A percentile compares a stretch with the other conserved stretches of the same genome.
Conservation (phyloP, 2,113 vertebrate genomes). For the Charina bottae region DNA sequence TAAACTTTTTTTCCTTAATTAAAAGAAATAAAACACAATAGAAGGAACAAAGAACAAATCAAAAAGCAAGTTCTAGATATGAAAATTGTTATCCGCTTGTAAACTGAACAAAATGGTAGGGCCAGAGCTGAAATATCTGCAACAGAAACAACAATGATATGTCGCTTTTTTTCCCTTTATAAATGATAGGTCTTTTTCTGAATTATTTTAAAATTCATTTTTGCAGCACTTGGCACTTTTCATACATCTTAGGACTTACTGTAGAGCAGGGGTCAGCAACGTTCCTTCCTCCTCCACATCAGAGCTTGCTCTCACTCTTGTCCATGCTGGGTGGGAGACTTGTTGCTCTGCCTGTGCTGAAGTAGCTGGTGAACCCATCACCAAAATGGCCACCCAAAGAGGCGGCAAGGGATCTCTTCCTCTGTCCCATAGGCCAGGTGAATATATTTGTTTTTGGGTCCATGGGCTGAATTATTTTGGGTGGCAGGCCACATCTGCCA, state of each 20-base stretch:
- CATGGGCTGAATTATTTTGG: background rate
- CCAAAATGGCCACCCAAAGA: background rate
- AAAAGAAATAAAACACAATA: conserved; percentile 1
- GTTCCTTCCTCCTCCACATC: background rate
- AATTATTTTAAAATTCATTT: background rate
- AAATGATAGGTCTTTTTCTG: background rate
- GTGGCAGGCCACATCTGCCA: background rate
- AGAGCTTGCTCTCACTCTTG: background rate
- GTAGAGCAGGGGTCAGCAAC: background rate
- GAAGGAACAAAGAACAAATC: background rate
- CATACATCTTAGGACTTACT: background rate
- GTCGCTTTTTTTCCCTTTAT: background rate
- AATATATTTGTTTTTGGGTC: background rate
- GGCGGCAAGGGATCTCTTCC: background rate
- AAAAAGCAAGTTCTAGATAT: background rate
- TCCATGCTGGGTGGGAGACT: too few species aligned
- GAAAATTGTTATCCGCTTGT: background rate
- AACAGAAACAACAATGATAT: background rate
- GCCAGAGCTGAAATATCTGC: background rate
- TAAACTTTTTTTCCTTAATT: background rate
- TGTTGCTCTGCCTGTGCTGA: too few species aligned
- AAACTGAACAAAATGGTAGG: background rate
- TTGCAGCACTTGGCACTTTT: background rate
- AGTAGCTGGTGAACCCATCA: background rate
- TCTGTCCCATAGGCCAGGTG: background rate